phyloP scores from a whole-genome alignment of 2,113 vertebrate genomes.

The Cromileptes altivelis region DNA sequence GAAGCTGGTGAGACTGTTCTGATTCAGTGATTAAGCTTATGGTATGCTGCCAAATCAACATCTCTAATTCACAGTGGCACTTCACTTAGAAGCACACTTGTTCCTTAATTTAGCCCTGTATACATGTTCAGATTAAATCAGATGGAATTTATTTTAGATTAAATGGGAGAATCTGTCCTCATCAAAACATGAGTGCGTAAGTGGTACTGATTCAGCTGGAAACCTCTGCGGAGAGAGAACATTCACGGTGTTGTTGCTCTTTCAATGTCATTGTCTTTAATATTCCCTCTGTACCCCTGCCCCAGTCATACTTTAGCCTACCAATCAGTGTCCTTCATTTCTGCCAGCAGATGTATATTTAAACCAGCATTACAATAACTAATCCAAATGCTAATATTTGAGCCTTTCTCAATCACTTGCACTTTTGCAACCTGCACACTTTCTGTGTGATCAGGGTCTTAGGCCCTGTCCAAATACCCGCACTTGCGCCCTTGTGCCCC shows the following conservation, averaged over 20 bases:
- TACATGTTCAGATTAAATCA: slow-evolving; percentile 35
- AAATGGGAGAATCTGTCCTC: slow-evolving; percentile 20
- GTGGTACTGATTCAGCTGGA: slow-evolving; percentile 36
- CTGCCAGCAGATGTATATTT: background rate
- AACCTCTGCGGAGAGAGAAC: background rate
- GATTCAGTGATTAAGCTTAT: background rate
- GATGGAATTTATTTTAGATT: background rate
- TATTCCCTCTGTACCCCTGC: background rate
- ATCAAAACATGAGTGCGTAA: slow-evolving; percentile 26
- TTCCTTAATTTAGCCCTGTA: slow-evolving; percentile 38
- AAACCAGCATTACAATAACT: background rate
- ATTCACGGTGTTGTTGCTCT: background rate
- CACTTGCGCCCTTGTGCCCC: no score
- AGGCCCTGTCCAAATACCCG: no score
- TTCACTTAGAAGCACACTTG: slow-evolving; percentile 27
- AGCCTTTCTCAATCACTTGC: no score
- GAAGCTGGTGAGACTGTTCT: background rate
- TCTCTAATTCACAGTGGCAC: slow-evolving; percentile 5
- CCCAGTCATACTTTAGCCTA: background rate
- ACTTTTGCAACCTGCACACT: no score
- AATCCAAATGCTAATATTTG: no score
- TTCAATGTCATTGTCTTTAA: background rate
- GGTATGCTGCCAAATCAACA: background rate
- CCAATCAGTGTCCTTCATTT: background rate
- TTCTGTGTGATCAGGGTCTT: no score